phyloP scores from a whole-genome alignment of 2,797 vertebrate genomes.

The Pogoniulus pusillus region DNA sequence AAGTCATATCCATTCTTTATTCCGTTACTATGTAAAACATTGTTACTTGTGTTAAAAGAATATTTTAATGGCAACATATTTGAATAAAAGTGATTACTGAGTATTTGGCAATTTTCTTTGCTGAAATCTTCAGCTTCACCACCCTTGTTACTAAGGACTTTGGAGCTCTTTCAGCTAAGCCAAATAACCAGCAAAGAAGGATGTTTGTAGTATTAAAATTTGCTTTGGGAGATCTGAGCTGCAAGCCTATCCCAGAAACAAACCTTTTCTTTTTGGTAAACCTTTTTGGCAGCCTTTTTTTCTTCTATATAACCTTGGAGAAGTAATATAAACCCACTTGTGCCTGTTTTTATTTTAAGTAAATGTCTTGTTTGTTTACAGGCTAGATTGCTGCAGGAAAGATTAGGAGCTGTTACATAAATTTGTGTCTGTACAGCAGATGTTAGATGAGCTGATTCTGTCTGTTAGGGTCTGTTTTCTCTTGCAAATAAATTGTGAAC shows the following conservation, averaged over 20 bases:
- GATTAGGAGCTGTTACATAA: neutral
- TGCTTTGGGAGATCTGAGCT: neutral
- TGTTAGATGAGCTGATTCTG: neutral
- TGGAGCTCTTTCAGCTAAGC: neutral
- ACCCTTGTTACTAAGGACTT: neutral
- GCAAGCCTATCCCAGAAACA: neutral
- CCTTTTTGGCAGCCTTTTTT: neutral
- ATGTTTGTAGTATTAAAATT: neutral
- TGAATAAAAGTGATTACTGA: neutral
- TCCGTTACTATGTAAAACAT: neutral
- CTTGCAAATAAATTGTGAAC: neutral
- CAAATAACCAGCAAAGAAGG: neutral
- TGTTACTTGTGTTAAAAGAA: neutral
- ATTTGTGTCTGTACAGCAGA: neutral
- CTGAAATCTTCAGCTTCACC: neutral
- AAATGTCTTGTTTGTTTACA: slow-evolving; percentile 19
- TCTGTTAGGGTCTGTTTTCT: neutral
- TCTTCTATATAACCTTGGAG: neutral
- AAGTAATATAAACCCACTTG: neutral
- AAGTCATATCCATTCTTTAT: neutral
- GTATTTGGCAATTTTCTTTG: neutral
- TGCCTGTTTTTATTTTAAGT: neutral
- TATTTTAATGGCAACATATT: neutral
- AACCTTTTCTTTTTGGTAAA: neutral
- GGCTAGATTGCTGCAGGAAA: neutral